A percentile compares a stretch with the other conserved stretches of the same genome.
These are phyloP conservation scores for Thaumetopoea pityocampa DNA, from an alignment of 1,140 invertebrate species.

Conservation along the genomic window DNA sequence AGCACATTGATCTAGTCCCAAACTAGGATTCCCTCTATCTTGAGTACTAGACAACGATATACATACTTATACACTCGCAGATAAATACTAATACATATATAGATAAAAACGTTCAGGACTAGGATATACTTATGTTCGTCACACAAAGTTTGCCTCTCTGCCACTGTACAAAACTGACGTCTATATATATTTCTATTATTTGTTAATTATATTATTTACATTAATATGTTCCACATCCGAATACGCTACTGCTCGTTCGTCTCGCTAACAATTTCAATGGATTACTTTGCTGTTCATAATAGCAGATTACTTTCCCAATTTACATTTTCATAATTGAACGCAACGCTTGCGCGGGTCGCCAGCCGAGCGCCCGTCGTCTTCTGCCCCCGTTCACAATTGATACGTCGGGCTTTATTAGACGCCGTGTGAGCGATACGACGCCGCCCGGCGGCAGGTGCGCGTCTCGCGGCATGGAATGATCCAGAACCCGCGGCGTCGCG, in stretches of 20 bases:
- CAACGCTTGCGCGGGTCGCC: conserved; percentile 5
- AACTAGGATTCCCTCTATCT: no score
- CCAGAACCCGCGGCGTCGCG: conserved; percentile 28
- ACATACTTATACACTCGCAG: no score
- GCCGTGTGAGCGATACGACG: conserved; percentile 46
- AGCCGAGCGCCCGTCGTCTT: neutral
- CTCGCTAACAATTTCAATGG: conserved; percentile 6
- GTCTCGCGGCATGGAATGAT: conserved; percentile 28
- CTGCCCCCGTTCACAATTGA: conserved; percentile 18
- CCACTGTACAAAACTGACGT: no score
- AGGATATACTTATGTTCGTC: no score
- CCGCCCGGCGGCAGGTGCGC: conserved; percentile 41
- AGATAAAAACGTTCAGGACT: no score
- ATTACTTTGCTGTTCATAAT: conserved; percentile 8
- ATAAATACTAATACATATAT: no score
- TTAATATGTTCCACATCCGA: neutral
- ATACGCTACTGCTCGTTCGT: neutral
- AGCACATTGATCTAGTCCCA: no score
- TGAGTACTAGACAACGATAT: no score
- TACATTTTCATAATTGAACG: conserved; percentile 9
- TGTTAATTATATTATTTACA: no score
- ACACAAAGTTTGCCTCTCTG: no score
- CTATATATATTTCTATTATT: no score
- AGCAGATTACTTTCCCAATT: conserved; percentile 15
- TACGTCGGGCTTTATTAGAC: conserved; percentile 54